A percentile compares a stretch with the other conserved stretches of the same genome.
These are phyloP conservation scores for Botia almorhae DNA, from an alignment of 2,797 vertebrate species.

Conservation along the genomic window DNA sequence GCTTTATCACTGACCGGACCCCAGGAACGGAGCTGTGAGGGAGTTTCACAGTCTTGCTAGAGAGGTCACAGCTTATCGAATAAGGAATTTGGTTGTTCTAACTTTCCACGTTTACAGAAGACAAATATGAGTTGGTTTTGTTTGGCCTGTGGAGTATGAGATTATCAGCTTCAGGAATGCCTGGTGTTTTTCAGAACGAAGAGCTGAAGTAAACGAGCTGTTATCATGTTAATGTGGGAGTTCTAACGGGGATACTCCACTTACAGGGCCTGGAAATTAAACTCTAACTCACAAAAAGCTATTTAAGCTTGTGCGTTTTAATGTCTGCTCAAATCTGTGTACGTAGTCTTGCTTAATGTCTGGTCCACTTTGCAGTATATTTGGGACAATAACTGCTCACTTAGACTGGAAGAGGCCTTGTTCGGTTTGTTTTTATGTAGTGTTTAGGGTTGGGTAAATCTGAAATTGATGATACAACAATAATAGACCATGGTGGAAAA, in stretches of 20 bases:
- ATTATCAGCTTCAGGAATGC: conserved; percentile 52
- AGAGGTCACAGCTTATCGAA: no score
- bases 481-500: background rate
- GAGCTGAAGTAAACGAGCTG: conserved; percentile 28
- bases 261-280: background rate
- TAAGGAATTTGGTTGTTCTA: no score
- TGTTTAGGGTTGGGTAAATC: background rate
- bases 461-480: background rate
- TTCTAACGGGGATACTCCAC: conserved; percentile 24
- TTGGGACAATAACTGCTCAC: background rate
- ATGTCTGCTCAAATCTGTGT: background rate
- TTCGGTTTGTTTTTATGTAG: background rate
- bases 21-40: no score
- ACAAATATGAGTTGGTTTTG: background rate
- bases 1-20: no score
- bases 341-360: background rate
- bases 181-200: conserved; percentile 22
- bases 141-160: conserved; percentile 50
- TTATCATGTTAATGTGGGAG: conserved; percentile 43
- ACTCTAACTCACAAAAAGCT: conserved; percentile 13
- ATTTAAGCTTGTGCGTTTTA: conserved; percentile 6
- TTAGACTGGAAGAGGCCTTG: background rate
- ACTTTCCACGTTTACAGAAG: no score
- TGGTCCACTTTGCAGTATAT: background rate
- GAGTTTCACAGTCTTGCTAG: no score